Conservation (phyloP, 64 coral and sea anemone species). For the Dendronephthya gigantea region DNA sequence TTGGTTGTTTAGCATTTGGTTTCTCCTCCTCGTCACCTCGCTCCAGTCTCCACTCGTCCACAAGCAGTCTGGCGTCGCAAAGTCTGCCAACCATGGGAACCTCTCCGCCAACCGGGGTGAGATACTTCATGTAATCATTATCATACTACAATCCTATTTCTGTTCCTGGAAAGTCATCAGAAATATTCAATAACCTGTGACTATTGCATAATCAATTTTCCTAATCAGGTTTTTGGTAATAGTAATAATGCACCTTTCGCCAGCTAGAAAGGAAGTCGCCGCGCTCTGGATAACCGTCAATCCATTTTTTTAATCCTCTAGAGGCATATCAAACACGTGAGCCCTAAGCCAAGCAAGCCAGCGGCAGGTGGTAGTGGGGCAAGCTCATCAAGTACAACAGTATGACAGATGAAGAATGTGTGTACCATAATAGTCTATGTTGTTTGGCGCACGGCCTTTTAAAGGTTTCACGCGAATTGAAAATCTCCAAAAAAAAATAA, state of each 20-base stretch:
- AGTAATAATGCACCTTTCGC: too few relatives aligned
- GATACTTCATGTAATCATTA: too few relatives aligned
- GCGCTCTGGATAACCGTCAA: not conserved
- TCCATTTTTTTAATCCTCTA: not conserved
- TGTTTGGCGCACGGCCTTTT: too few relatives aligned
- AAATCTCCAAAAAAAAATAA: too few relatives aligned
- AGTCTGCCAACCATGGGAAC: slow-evolving; percentile 21
- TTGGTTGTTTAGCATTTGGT: not conserved
- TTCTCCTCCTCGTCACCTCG: not conserved
- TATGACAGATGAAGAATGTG: not conserved
- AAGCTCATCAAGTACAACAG: slow-evolving; percentile 14
- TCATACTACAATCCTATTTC: too few relatives aligned
- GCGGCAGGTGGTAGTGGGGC: not conserved
- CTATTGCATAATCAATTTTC: too few relatives aligned
- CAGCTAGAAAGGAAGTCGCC: too few relatives aligned
- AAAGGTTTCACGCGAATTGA: too few relatives aligned
- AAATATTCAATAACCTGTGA: too few relatives aligned
- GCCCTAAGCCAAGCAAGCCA: not conserved
- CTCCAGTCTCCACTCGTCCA: slow-evolving; percentile 14
- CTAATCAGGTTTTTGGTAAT: too few relatives aligned
- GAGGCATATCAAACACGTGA: not conserved
- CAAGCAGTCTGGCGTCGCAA: not conserved
- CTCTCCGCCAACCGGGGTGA: slow-evolving; percentile 4
- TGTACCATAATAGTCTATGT: not conserved
- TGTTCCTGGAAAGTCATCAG: too few relatives aligned